Evolutionary conservation across 1,140 invertebrate species (phyloP), one percentile per base, ranked within the genome.

Genomic region (Amyelois transitella): DNA sequence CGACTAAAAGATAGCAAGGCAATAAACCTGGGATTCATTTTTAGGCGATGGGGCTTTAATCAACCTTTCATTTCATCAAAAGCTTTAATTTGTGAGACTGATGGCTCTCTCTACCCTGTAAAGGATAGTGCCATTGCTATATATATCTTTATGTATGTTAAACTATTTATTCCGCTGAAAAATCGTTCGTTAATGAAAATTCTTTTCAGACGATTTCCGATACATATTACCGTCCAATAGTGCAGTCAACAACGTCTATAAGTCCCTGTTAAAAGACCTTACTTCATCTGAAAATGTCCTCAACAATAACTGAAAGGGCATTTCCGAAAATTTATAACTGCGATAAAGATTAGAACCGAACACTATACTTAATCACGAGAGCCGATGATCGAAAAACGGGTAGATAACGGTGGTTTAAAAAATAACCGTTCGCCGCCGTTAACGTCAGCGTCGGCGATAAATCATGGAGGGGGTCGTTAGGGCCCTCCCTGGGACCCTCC

Each of bases 321-420:
- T 48, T 20, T 17, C 14, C 14, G 6, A 20, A 48, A 48, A 48
- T 48, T 48, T 48, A 48, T 48, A 21, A n/a, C 45, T 19, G 20
- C 18, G 45, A 48, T 48, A 48, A 48, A 21, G 12, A 48, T 21
- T 21, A 48, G 32, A 38, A 38, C 18, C 45, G 18, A 20, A 48
- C 32, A 38, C 45, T 21, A 48, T 21, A 19, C 18, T 48, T 48
- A 48, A 48, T 48, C 45, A 48, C 45, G n/a, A 12, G 20, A 19
- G 20, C 10, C 20, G 45, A 45, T 45, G 43, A 48, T 48, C 45
- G 45, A 48, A 50, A 50, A 50, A 22, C 22, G 48, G 48, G 21
- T 50, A 69, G 64, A 72, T 66, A 69, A 72, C 38, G 55, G 51
- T 44, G 65, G 56, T 63, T 64, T 60, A 71, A 72, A 72, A 72